These are phyloP conservation scores for Macropus fuliginosus DNA, from an alignment of 2,797 vertebrate genomes.

Conservation along the genomic window DNA sequence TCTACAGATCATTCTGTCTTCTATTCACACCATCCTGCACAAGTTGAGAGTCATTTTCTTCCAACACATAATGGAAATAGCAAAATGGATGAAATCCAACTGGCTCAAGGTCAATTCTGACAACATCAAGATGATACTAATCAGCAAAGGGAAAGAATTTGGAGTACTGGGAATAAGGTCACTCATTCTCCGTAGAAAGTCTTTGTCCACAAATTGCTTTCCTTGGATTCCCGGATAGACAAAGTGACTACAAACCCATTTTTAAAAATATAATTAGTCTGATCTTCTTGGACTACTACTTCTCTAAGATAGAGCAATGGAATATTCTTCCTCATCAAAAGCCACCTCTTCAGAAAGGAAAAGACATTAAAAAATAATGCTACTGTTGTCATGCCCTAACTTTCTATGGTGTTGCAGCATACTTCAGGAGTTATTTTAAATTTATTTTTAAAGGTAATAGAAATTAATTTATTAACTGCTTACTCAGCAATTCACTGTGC, in stretches of 20 bases:
- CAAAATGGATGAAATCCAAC: neutral
- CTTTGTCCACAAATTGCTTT: neutral
- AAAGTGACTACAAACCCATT: neutral
- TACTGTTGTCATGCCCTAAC: neutral
- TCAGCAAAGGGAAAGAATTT: neutral
- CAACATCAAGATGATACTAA: neutral
- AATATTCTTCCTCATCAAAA: neutral
- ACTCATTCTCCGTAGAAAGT: neutral
- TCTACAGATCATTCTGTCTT: neutral
- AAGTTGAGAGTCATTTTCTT: neutral
- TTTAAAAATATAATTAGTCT: neutral
- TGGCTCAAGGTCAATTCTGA: neutral
- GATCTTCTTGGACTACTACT: neutral
- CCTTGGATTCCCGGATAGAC: neutral
- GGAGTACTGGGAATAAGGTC: neutral
- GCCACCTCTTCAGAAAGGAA: neutral
- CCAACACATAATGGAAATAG: neutral
- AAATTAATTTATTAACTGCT: neutral
- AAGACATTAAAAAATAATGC: neutral
- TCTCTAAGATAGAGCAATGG: neutral
- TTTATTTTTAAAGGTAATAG: slow-evolving; percentile 22
- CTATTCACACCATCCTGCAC: neutral
- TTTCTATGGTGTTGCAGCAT: slow-evolving; percentile 27
- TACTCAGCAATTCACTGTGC: neutral
- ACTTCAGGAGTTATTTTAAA: neutral